phyloP scores from a whole-genome alignment of 2,888 invertebrate species.

The Hanleya hanleyi region DNA sequence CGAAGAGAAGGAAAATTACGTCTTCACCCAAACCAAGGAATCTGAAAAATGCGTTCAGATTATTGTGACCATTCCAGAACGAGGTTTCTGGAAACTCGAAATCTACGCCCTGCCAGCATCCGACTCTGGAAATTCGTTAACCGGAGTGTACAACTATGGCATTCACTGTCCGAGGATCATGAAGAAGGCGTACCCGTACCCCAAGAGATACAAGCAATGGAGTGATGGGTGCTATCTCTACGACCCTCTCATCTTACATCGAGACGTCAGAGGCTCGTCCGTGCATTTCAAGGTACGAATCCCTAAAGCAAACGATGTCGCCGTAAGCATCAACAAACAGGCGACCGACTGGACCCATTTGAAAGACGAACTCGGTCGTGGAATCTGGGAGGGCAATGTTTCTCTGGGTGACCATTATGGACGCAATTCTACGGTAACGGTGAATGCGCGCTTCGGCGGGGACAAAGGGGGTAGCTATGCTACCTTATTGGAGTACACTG shows the following conservation, averaged over 20 bases:
- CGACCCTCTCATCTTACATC: constrained; percentile 57
- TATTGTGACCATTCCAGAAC: constrained; percentile 54
- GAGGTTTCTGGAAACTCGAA: constrained; percentile 71
- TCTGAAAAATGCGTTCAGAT: constrained; percentile 42
- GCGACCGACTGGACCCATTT: constrained; percentile 63
- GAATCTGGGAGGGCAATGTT: constrained; percentile 61
- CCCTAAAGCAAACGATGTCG: constrained; percentile 67
- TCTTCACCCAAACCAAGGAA: constrained; percentile 56
- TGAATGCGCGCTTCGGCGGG: constrained; percentile 69
- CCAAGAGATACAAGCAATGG: constrained; percentile 73
- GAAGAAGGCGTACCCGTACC: constrained; percentile 60
- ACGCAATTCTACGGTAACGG: constrained; percentile 61
- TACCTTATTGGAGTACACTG: constrained; percentile 69
- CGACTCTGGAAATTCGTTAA: constrained; percentile 70
- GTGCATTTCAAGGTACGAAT: constrained; percentile 60
- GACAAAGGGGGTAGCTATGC: constrained; percentile 67
- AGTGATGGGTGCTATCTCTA: constrained; percentile 68
- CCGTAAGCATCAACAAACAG: constrained; percentile 66
- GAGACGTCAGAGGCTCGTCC: constrained; percentile 51
- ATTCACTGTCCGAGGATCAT: constrained; percentile 56
- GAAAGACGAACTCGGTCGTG: constrained; percentile 43
- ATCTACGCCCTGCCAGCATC: constrained; percentile 65
- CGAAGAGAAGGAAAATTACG: constrained; percentile 12
- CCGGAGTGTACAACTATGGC: constrained; percentile 71
- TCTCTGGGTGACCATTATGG: constrained; percentile 55